Conservation (phyloP, 2,113 vertebrate genomes). For the Verasper variegatus region DNA sequence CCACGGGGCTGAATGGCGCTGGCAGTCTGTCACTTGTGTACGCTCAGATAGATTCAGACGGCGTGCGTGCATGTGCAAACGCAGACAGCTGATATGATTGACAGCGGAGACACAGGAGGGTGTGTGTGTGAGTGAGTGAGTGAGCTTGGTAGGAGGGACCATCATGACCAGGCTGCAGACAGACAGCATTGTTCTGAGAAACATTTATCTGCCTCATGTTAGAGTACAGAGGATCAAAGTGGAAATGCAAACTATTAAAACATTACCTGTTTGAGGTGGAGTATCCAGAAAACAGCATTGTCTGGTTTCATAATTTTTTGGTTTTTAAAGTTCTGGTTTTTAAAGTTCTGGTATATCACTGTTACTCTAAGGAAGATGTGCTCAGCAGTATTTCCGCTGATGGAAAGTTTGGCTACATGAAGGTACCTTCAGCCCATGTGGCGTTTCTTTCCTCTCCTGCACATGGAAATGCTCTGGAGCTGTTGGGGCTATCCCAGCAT, state of each 20-base stretch:
- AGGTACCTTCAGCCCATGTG: not conserved
- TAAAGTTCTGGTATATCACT: not conserved
- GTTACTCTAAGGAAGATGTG: not conserved
- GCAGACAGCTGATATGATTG: slow-evolving; percentile 62
- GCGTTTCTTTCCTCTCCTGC: slow-evolving; percentile 24
- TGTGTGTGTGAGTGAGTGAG: slow-evolving; percentile 7
- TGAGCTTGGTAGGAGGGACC: slow-evolving; percentile 34
- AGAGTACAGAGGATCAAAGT: not conserved
- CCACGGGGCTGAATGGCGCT: slow-evolving; percentile 57
- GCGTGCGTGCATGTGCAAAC: slow-evolving; percentile 33
- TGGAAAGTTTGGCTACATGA: not conserved
- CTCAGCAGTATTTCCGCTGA: not conserved
- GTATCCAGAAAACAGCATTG: too few species aligned
- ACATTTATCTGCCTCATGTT: slow-evolving; percentile 10
- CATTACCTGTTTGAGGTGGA: too few species aligned
- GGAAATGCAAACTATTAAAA: too few species aligned
- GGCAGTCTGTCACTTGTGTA: slow-evolving; percentile 67
- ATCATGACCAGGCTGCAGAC: slow-evolving; percentile 3
- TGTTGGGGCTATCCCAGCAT: slow-evolving; percentile 45
- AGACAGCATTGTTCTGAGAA: slow-evolving; percentile 39
- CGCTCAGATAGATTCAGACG: slow-evolving; percentile 40
- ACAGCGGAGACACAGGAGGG: slow-evolving; percentile 31
- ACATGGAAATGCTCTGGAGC: slow-evolving; percentile 47
- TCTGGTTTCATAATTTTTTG: not conserved
- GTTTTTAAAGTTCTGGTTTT: not conserved